Base-by-base conservation (phyloP, 2,113 vertebrate genomes). In the Himantopus leucocephalus region DNA sequence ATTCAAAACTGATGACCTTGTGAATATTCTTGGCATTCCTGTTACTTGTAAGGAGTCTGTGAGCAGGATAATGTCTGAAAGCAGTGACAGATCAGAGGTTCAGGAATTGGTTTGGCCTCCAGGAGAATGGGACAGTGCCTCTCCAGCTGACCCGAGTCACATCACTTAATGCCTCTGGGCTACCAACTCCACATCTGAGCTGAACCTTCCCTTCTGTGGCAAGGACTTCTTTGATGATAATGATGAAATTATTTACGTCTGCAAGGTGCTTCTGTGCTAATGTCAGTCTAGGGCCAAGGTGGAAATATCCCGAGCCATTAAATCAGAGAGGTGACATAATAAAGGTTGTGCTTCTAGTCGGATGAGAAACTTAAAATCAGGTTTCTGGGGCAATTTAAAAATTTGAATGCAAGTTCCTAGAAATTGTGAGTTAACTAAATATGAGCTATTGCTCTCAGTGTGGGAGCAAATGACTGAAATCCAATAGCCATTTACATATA, bases 1-100 rank as follows among this genome's bases (percentile, higher is more conserved):
- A 77, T 68, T 79, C 66, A n/a, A 0, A 71, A 72, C 95, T 50
- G 80, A 47, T 67, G 85, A 86, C 60, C 83, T 92, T 86, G 68
- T 45, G 79, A 45, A 26, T n/a, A 70, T 53, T 85, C 48, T 47
- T 70, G 55, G 50, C 43, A 50, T 92, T 76, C 32, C 62, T 43
- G n/a, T 27, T 45, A 10, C 35, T 64, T 14, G 5, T 12, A 26
- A 68, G 87, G 66, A 72, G 37, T 13, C 19, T 81, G 39, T 58
- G 67, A 94, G 73, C 34, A 50, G 53, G 64, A 56, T 34, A 59
- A 41, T 10, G 26, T n/a, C 37, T 67, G 78, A 35, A 45, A 59
- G 19, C 59, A 43, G 43, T 55, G 32, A 32, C 52, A 43, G 56
- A 23, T 3, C 23, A 59, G 37, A 63, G 73, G n/a, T 7, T 12